phyloP scores from a whole-genome alignment of 2,113 vertebrate genomes.

The Castor canadensis region DNA sequence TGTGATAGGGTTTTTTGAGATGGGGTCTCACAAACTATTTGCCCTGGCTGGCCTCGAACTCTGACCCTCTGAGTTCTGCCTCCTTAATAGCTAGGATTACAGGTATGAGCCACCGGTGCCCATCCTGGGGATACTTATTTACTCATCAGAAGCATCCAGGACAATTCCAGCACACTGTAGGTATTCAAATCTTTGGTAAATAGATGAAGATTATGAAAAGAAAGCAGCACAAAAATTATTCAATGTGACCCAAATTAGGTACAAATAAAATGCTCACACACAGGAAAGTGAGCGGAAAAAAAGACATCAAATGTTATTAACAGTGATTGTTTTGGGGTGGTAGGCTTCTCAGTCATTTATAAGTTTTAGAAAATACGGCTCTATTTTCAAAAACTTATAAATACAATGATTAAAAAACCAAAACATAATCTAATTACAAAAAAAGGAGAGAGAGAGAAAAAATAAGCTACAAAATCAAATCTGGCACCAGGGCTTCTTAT shows the following conservation, averaged over 20 bases:
- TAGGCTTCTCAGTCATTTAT: background rate
- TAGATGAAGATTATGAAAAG: conserved; percentile 13
- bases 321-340: background rate
- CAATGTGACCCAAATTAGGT: background rate
- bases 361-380: background rate
- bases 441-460: background rate
- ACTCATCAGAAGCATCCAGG: background rate
- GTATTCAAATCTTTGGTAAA: background rate
- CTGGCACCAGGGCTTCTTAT: too few species aligned
- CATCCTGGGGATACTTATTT: too few species aligned
- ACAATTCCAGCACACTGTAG: background rate
- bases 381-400: conserved; percentile 10
- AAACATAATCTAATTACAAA: background rate
- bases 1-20: too few species aligned
- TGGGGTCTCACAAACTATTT: too few species aligned
- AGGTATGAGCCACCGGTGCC: too few species aligned
- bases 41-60: too few species aligned
- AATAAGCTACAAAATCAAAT: too few species aligned
- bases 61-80: too few species aligned
- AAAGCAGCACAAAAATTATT: background rate
- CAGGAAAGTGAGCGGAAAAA: background rate
- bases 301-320: background rate
- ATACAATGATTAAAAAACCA: background rate
- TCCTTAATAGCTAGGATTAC: too few species aligned
- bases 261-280: background rate